Evolutionary conservation across 2,797 vertebrate species (phyloP).

Genomic region (Scleropages formosus): DNA sequence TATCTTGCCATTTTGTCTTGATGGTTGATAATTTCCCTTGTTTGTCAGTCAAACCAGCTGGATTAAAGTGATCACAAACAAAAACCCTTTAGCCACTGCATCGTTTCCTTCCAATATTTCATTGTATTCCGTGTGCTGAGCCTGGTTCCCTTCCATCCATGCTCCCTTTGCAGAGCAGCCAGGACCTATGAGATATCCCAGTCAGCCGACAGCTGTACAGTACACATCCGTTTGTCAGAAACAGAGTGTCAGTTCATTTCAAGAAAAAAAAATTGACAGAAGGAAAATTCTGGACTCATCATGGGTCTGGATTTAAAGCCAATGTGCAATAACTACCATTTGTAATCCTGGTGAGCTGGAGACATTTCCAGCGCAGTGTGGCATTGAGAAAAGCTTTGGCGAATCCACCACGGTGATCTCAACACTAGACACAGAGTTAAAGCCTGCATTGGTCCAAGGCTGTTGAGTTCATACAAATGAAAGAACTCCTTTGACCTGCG

Average conservation of each 20-base stretch:
- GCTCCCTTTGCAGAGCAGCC: background rate
- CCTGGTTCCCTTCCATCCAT: background rate
- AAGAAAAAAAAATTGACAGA: background rate
- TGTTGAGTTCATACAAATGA: slow-evolving; percentile 1
- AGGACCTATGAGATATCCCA: slow-evolving; percentile 15
- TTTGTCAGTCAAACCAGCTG: background rate
- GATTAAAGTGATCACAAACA: background rate
- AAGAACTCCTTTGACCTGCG: background rate
- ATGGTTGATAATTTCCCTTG: too few species aligned
- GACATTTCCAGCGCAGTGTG: background rate
- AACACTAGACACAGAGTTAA: slow-evolving; percentile 5
- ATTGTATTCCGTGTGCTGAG: background rate
- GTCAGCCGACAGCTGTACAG: background rate
- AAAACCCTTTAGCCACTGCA: background rate
- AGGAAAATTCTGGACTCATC: slow-evolving; percentile 14
- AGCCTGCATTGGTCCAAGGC: background rate
- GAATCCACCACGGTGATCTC: background rate
- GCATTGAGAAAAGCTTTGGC: background rate
- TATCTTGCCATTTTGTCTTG: too few species aligned
- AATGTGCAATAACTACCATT: slow-evolving; percentile 24
- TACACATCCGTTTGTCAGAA: background rate
- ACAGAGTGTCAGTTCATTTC: background rate
- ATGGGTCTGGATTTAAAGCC: slow-evolving; percentile 3
- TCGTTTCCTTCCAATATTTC: background rate
- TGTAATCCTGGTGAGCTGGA: slow-evolving; percentile 16